phyloP scores from a whole-genome alignment of 2,797 vertebrate genomes.

The Smutsia gigantea region DNA sequence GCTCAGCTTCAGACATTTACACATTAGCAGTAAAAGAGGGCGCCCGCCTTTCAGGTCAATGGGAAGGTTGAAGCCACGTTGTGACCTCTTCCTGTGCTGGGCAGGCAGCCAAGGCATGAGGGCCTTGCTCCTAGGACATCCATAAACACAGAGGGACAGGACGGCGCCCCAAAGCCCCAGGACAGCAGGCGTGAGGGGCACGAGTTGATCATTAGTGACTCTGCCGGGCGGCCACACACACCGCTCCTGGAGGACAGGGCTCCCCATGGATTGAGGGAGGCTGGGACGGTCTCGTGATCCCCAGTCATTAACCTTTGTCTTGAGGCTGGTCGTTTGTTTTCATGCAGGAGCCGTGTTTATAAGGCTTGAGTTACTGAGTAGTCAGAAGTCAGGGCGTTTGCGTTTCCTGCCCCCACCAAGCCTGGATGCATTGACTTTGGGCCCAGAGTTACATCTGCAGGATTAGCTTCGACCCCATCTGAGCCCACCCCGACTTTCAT shows the following conservation, averaged over 20 bases:
- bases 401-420: fast-evolving
- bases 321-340: background rate
- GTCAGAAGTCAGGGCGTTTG: background rate
- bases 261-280: too few relatives aligned
- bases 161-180: background rate
- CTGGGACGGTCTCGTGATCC: fast-evolving
- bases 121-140: background rate
- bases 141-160: background rate
- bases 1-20: background rate
- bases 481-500: background rate
- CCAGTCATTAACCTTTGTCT: background rate
- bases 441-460: background rate
- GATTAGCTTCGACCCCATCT: background rate
- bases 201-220: background rate
- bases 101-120: background rate
- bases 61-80: background rate
- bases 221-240: background rate
- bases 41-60: background rate
- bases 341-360: background rate
- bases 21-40: background rate
- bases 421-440: background rate
- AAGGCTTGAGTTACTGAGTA: background rate
- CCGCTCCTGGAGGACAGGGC: too few relatives aligned
- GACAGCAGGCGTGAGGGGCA: background rate
- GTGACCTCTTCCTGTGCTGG: background rate